Conservation (phyloP, 2,888 invertebrate species). For the Phytoseiulus persimilis region DNA sequence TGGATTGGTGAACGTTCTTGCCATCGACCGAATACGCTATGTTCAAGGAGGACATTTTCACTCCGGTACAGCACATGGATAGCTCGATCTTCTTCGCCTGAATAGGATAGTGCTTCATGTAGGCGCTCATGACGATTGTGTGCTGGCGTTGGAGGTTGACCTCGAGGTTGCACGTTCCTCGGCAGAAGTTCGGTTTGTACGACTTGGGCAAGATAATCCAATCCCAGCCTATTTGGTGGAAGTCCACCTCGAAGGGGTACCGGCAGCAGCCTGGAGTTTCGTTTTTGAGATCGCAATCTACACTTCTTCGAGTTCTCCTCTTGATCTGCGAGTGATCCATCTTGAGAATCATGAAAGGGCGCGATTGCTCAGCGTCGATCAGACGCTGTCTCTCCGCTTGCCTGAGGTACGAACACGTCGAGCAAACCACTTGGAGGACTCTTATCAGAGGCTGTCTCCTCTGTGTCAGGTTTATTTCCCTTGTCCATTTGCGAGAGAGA, state of each 20-base stretch:
- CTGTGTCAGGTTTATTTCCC: background rate
- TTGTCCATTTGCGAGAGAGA: background rate
- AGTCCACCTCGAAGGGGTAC: constrained; percentile 12
- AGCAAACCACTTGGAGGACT: background rate
- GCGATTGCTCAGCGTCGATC: background rate
- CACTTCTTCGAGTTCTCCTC: background rate
- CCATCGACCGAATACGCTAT: constrained; percentile 12
- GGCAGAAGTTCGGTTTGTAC: constrained; percentile 23
- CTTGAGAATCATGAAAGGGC: background rate
- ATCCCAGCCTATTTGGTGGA: constrained; percentile 32
- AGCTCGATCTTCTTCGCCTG: constrained; percentile 24
- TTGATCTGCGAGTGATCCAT: background rate
- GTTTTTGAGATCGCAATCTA: background rate
- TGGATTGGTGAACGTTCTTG: constrained; percentile 10
- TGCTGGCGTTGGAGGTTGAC: constrained; percentile 11
- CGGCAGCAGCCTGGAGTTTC: background rate
- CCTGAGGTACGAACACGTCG: background rate
- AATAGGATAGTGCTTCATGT: constrained; percentile 15
- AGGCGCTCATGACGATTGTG: constrained; percentile 10
- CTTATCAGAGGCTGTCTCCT: background rate
- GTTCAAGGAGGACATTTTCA: background rate
- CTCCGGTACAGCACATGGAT: constrained; percentile 5
- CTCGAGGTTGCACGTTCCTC: constrained; percentile 19
- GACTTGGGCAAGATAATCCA: constrained; percentile 25
- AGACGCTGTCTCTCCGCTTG: background rate